A percentile compares a stretch with the other conserved stretches of the same genome.
Evolutionary conservation across 2,797 vertebrate genomes (phyloP).

Genomic region (Crypturellus tataupa): DNA sequence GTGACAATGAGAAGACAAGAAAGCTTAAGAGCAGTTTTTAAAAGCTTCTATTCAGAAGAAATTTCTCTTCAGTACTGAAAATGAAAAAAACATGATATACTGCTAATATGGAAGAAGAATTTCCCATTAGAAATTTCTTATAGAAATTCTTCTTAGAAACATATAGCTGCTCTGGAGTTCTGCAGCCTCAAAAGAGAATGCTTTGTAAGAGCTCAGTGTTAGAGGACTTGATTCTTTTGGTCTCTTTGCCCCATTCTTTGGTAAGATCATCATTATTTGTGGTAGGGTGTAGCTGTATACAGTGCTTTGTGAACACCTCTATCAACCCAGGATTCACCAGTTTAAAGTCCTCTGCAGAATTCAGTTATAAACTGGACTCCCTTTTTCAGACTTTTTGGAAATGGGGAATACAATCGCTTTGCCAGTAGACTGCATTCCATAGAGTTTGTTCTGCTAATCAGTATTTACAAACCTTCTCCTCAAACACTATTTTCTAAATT

Average conservation of each 20-base stretch:
- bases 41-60: neutral
- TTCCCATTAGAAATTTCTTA: neutral
- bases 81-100: neutral
- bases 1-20: neutral
- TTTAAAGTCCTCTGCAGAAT: neutral
- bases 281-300: neutral
- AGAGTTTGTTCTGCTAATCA: neutral
- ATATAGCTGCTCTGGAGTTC: neutral
- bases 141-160: too few relatives aligned
- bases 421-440: neutral
- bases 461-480: neutral
- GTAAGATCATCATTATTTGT: neutral
- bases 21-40: neutral
- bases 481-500: neutral
- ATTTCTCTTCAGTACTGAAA: neutral
- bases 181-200: neutral
- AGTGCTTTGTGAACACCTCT: neutral
- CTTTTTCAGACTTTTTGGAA: neutral
- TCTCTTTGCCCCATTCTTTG: neutral
- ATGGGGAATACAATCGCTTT: rapidly evolving
- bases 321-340: neutral
- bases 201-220: neutral
- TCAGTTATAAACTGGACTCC: neutral
- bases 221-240: neutral
- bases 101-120: neutral